These are phyloP conservation scores for Fabriciana adippe DNA, from an alignment of 2,888 invertebrate species.

Conservation along the genomic window DNA sequence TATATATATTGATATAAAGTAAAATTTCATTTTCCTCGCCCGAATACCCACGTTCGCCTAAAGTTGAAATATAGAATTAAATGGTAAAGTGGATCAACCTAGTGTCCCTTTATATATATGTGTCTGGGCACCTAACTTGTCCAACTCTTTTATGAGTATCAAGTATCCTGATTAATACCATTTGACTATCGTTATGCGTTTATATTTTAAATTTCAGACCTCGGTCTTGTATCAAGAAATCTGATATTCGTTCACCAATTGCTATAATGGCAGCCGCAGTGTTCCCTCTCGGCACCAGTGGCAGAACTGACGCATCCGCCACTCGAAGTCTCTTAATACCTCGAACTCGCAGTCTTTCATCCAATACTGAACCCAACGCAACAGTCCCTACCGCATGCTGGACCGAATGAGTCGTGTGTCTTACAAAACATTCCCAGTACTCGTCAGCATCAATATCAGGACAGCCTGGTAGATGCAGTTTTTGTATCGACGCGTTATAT, in stretches of 20 bases:
- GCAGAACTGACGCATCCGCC: constrained; percentile 56
- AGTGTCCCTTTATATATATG: too few relatives aligned
- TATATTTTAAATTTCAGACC: neutral
- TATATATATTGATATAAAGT: too few relatives aligned
- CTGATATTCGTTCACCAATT: constrained; percentile 56
- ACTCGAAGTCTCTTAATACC: constrained; percentile 53
- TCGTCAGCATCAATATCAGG: constrained; percentile 39
- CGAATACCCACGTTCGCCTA: too few relatives aligned
- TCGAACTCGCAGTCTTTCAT: constrained; percentile 53
- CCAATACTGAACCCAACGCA: constrained; percentile 55
- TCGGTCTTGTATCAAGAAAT: constrained; percentile 48
- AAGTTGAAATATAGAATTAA: too few relatives aligned
- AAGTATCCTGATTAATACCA: neutral
- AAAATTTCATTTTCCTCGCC: too few relatives aligned
- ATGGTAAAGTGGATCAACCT: too few relatives aligned
- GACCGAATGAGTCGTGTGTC: constrained; percentile 55
- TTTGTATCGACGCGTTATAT: constrained; percentile 48
- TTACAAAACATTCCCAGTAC: constrained; percentile 63
- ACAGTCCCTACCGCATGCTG: constrained; percentile 60
- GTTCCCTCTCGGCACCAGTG: constrained; percentile 52
- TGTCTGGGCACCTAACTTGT: too few relatives aligned
- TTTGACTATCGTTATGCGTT: neutral
- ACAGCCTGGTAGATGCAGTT: constrained; percentile 50
- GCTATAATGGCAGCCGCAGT: constrained; percentile 60
- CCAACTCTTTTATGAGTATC: neutral